Evolutionary conservation across 2,888 invertebrate species (phyloP), one percentile per base, ranked within the genome.

Genomic region (Parthenolecanium corni): DNA sequence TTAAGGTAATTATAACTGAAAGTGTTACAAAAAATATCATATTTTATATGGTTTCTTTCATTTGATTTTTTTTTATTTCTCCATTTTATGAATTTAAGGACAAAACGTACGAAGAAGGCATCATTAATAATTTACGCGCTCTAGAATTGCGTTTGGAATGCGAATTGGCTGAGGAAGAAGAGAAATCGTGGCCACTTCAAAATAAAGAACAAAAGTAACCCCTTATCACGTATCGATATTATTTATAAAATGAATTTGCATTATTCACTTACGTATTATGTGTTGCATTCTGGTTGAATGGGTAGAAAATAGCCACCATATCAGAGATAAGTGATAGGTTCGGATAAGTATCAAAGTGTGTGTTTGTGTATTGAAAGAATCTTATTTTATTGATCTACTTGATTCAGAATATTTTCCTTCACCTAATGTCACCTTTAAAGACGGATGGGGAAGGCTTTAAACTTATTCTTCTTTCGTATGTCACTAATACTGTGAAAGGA

Each of bases 1-100:
- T 82, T 66, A 79, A 79, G 73, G 75, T 76, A 70, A 64, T 20
- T 46, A 18, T 18, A 3, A 18, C 20, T 46, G n/a, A 18, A 46
- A 2, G 2, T 46, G 18, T 46, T 16, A 18, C 18, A 46, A 46
- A 46, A 14, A 14, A 38, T 38, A 38, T 14, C 14, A 14, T 38
- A 38, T 38, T 11, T 14, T 14, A 38, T 38, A 11, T n/a, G n/a
- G n/a, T n/a, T n/a, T 9, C 38, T 38, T 38, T 38, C 38, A 38
- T 38, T 38, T 38, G 9, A 38, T 11, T 38, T 14, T 38, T 38
- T 38, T 38, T 38, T 21, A 36, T 23, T 44, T 40, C 25, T 54
- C 5, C 49, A 49, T 21, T 18, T 49, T 46, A 16, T 57, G 44
- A 16, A 16, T 42, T 40, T 21, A 12, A 61, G 61, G 61, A 61